Conservation (phyloP, 2,113 vertebrate species). For the Phrynosoma blainvillii region DNA sequence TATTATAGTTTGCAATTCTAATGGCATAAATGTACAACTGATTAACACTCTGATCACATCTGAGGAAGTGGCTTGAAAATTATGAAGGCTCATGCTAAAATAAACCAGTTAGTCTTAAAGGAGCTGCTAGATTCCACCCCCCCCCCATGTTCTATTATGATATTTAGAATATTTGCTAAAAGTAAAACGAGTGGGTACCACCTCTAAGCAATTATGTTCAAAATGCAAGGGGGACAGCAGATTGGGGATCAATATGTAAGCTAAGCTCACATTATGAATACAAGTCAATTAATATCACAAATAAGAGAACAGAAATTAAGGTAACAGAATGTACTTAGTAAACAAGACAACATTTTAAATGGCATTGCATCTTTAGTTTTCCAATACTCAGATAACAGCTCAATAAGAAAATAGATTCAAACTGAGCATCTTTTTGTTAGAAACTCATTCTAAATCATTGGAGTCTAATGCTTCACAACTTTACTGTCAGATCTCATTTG, state of each 20-base stretch:
- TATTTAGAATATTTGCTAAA: neutral
- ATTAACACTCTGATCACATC: conserved; percentile 18
- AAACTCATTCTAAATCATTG: neutral
- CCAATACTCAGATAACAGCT: neutral
- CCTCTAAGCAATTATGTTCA: neutral
- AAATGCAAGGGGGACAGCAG: neutral
- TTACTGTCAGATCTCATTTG: conserved; percentile 9
- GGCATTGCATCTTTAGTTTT: neutral
- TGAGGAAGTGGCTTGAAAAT: too few relatives aligned
- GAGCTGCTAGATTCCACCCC: too few relatives aligned
- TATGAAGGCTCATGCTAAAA: too few relatives aligned
- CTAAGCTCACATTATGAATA: neutral
- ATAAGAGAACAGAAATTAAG: neutral
- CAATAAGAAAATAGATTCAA: conserved; percentile 6
- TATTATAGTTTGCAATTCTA: conserved; percentile 25
- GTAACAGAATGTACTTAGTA: neutral
- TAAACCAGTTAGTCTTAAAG: too few relatives aligned
- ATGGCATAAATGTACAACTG: conserved; percentile 23
- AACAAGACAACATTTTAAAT: neutral
- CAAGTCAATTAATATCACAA: neutral
- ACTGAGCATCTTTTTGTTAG: neutral
- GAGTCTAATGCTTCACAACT: neutral
- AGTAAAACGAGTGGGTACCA: neutral
- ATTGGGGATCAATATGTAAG: neutral
- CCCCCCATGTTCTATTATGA: too few relatives aligned